Conservation (phyloP, 2,113 vertebrate species). For the Pholis gunnellus region DNA sequence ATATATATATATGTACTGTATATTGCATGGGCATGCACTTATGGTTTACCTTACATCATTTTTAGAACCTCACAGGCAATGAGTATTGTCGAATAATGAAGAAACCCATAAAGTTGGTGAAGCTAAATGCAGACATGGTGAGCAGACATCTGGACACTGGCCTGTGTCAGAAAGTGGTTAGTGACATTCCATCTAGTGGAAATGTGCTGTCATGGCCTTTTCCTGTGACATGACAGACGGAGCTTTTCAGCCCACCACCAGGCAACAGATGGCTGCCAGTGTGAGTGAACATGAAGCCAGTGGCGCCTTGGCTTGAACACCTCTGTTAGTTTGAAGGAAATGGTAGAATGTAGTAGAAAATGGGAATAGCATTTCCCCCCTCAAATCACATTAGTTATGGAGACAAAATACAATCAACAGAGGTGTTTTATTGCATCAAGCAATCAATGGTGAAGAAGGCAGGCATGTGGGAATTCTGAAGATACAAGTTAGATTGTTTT, state of each 20-base stretch:
- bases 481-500: background rate
- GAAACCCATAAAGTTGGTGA: background rate
- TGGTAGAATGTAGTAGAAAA: background rate
- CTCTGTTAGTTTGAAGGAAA: slow-evolving; percentile 16
- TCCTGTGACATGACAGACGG: slow-evolving; percentile 24
- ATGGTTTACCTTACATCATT: background rate
- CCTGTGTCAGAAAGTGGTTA: background rate
- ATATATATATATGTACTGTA: background rate
- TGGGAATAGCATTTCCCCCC: background rate
- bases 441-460: slow-evolving; percentile 27
- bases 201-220: slow-evolving; percentile 19
- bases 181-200: slow-evolving; percentile 19
- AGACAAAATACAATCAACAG: slow-evolving; percentile 21
- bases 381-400: slow-evolving; percentile 19
- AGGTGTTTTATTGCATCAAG: slow-evolving; percentile 21
- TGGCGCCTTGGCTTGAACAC: slow-evolving; percentile 18
- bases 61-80: background rate
- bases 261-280: slow-evolving; percentile 32
- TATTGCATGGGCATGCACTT: background rate
- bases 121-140: background rate
- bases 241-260: slow-evolving; percentile 28
- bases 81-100: background rate
- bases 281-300: slow-evolving; percentile 26
- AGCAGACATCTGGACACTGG: background rate
- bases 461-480: slow-evolving; percentile 3